Conservation (phyloP, 2,113 vertebrate genomes). For the Coryphaenoides rupestris region DNA sequence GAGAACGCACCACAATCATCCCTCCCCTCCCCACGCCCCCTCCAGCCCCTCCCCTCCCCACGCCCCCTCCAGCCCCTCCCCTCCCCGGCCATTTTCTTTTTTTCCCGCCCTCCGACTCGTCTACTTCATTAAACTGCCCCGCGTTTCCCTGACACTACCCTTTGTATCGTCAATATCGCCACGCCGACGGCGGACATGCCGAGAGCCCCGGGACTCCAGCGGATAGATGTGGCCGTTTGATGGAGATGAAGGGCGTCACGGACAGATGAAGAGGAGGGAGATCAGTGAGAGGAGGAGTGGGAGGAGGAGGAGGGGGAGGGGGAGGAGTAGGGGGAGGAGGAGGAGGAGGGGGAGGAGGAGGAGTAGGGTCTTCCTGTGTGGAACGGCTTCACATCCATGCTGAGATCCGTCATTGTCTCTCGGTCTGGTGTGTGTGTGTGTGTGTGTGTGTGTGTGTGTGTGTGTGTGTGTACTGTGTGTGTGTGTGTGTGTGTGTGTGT, state of each 20-base stretch:
- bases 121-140: slow-evolving; percentile 4
- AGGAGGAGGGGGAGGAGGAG: no score
- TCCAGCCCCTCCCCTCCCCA: no score
- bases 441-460: slow-evolving; percentile 5
- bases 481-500: no score
- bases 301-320: background rate
- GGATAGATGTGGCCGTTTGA: no score
- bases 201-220: slow-evolving; percentile 15
- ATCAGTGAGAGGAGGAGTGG: background rate
- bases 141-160: slow-evolving; percentile 11
- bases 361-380: slow-evolving; percentile 19
- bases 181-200: slow-evolving; percentile 14
- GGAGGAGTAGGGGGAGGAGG: background rate
- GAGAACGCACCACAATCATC: background rate
- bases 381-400: slow-evolving; percentile 40
- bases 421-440: slow-evolving; percentile 4
- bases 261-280: no score
- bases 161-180: slow-evolving; percentile 31
- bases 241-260: no score
- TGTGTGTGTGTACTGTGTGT: background rate
- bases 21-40: no score
- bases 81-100: no score
- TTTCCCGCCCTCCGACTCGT: slow-evolving; percentile 6
- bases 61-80: no score
- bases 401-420: slow-evolving; percentile 52